These are phyloP conservation scores for Teleogryllus occipitalis DNA, from an alignment of 1,140 invertebrate genomes.

Conservation along the genomic window DNA sequence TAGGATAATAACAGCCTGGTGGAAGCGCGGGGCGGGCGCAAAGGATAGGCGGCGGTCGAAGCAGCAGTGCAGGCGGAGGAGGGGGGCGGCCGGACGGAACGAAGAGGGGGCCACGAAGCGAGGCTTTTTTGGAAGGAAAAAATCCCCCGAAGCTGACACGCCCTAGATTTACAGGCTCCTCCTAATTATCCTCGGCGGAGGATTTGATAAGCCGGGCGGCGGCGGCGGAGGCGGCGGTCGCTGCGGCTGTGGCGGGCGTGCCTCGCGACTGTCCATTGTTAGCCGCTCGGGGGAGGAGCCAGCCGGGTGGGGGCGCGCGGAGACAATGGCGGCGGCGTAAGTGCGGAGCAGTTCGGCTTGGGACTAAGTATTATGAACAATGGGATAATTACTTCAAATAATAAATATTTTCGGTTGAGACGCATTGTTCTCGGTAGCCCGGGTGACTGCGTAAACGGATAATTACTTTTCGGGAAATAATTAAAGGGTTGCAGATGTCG, in stretches of 20 bases:
- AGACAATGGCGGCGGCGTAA: background rate
- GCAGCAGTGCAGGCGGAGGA: background rate
- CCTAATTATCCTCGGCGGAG: background rate
- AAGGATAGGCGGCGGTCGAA: background rate
- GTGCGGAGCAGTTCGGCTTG: background rate
- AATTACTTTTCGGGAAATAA: background rate
- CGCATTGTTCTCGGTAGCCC: background rate
- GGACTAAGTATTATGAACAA: background rate
- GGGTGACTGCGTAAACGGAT: background rate
- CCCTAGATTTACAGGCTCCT: background rate
- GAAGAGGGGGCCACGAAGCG: background rate
- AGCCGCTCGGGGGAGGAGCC: background rate
- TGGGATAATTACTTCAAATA: constrained; percentile 1
- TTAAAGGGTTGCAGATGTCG: no score
- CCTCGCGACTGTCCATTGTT: background rate
- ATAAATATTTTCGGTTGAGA: background rate
- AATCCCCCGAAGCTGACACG: background rate
- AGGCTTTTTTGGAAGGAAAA: background rate
- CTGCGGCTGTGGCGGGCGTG: background rate
- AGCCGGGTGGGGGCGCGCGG: no score
- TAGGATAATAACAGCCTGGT: background rate
- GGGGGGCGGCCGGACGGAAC: no score
- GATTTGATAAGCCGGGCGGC: background rate
- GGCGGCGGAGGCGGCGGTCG: background rate
- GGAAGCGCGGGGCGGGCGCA: no score